These are phyloP conservation scores for Mythimna impura DNA, from an alignment of 2,888 invertebrate genomes.

Conservation along the genomic window DNA sequence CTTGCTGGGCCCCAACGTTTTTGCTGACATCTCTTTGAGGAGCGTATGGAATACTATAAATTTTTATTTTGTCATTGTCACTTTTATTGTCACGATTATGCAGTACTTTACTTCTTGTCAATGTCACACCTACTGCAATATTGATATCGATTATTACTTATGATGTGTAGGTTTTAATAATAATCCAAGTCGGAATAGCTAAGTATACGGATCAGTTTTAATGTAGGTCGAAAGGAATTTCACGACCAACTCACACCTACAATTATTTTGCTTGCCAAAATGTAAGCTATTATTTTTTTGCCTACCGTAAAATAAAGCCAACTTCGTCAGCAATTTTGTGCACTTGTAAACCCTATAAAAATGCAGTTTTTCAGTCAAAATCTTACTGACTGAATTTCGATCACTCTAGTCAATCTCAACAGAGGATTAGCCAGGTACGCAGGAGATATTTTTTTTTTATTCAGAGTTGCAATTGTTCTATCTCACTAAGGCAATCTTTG, in stretches of 20 bases:
- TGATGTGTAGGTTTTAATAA: constrained; percentile 43
- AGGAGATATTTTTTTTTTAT: no score
- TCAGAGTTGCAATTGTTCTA: no score
- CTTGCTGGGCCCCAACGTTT: no score
- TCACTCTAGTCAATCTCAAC: no score
- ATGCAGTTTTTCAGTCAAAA: no score
- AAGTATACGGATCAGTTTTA: not conserved
- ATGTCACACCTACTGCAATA: constrained; percentile 18
- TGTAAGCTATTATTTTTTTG: not conserved
- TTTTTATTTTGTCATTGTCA: not conserved
- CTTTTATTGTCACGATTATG: constrained; percentile 1
- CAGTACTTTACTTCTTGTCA: not conserved
- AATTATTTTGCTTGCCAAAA: constrained; percentile 5
- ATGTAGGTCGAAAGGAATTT: constrained; percentile 51
- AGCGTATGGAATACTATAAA: no score
- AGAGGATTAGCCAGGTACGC: no score
- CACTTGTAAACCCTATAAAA: not conserved
- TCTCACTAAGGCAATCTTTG: no score
- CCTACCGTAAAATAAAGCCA: constrained; percentile 3
- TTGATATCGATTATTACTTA: not conserved
- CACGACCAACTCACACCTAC: constrained; percentile 36
- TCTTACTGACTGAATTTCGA: no score
- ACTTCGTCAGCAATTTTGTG: not conserved
- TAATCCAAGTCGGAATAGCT: constrained; percentile 19
- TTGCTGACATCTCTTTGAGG: no score